Percentiles rank a stretch among this genome's conserved stretches.
These are phyloP conservation scores for Muscicapa adusta DNA, from an alignment of 2,113 vertebrate genomes.

Conservation along the genomic window DNA sequence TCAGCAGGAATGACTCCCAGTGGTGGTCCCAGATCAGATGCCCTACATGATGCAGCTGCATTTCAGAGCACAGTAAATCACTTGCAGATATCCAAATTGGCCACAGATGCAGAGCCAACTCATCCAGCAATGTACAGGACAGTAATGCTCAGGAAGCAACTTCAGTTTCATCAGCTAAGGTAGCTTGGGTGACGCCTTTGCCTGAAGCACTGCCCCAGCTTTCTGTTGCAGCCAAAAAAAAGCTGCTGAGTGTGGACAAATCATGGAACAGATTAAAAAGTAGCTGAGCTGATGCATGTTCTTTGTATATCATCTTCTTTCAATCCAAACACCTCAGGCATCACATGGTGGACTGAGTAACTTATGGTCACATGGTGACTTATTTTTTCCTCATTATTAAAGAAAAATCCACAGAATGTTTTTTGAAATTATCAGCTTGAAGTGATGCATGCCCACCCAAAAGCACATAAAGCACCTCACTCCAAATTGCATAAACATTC, in stretches of 20 bases:
- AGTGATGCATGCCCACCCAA: neutral
- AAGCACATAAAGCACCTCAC: neutral
- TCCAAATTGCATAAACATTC: neutral
- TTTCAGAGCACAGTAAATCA: neutral
- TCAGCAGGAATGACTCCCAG: neutral
- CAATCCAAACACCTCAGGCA: neutral
- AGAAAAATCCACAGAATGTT: neutral
- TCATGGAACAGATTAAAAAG: slow-evolving; percentile 56
- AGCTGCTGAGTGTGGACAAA: slow-evolving; percentile 57
- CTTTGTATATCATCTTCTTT: neutral
- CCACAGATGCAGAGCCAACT: neutral
- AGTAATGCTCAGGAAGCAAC: slow-evolving; percentile 19
- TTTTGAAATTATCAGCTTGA: neutral
- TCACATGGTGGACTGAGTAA: neutral
- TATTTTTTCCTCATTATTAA: neutral
- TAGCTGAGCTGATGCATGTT: slow-evolving; percentile 24
- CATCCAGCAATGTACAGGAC: neutral
- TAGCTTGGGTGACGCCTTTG: slow-evolving; percentile 53
- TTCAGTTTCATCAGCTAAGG: slow-evolving; percentile 55
- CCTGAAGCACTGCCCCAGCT: slow-evolving; percentile 5
- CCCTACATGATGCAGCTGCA: neutral
- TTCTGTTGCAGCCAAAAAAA: slow-evolving; percentile 45
- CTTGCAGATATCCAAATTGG: neutral
- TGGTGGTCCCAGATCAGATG: neutral
- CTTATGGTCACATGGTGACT: no score